Conservation (phyloP, 2,113 vertebrate species). For the Cnemophilus loriae region DNA sequence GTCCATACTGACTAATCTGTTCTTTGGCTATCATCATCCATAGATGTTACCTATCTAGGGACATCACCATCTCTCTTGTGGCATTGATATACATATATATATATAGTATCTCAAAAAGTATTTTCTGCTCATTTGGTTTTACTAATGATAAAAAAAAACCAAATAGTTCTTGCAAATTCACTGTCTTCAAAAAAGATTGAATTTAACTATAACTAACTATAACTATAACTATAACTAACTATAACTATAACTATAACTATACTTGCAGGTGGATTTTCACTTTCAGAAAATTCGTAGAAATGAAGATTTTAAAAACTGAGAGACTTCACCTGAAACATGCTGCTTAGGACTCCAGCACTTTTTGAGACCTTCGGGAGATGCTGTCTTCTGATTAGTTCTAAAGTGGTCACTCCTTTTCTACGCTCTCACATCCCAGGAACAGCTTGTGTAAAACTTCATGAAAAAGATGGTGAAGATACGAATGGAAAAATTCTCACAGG, state of each 20-base stretch:
- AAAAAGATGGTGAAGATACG: neutral
- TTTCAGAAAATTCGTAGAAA: neutral
- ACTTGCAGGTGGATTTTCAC: neutral
- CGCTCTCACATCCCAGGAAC: neutral
- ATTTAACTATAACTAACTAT: neutral
- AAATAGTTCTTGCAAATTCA: neutral
- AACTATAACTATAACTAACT: neutral
- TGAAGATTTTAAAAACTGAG: neutral
- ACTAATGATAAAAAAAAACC: neutral
- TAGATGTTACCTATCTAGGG: neutral
- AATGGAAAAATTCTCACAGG: neutral
- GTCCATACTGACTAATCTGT: neutral
- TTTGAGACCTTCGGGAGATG: neutral
- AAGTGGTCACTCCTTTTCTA: neutral
- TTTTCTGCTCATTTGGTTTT: neutral
- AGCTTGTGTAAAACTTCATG: neutral
- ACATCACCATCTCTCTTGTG: neutral
- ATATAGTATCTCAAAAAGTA: neutral
- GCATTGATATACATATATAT: neutral
- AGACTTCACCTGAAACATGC: neutral
- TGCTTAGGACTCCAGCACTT: neutral
- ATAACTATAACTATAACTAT: neutral
- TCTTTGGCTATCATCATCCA: neutral
- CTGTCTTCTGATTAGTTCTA: neutral
- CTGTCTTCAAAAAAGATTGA: neutral